Evolutionary conservation across 2,113 vertebrate genomes (phyloP).

Genomic region (Bos javanicus): DNA sequence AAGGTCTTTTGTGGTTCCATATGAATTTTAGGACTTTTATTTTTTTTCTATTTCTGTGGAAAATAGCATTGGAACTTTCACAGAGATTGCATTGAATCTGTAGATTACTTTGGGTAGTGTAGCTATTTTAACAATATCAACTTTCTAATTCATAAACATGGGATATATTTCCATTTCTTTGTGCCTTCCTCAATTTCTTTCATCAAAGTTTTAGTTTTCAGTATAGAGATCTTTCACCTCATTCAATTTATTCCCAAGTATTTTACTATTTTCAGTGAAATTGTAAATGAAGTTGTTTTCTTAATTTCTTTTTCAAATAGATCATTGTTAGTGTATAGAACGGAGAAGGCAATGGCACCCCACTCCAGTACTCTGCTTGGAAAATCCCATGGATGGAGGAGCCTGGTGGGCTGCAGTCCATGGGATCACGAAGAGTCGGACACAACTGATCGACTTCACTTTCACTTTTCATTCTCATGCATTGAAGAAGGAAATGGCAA

Average conservation of each 20-base stretch:
- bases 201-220: background rate
- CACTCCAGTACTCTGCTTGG: too few relatives aligned
- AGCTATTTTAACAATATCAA: background rate
- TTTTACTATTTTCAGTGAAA: background rate
- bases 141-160: background rate
- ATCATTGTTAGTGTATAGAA: background rate
- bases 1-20: background rate
- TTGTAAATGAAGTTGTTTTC: background rate
- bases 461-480: too few relatives aligned
- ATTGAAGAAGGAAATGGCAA: too few relatives aligned
- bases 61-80: background rate
- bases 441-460: too few relatives aligned
- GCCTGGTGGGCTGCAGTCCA: too few relatives aligned
- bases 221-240: background rate
- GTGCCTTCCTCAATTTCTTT: background rate
- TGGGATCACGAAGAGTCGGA: too few relatives aligned
- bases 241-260: background rate
- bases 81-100: background rate
- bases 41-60: background rate
- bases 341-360: too few relatives aligned
- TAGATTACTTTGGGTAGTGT: background rate
- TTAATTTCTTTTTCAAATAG: background rate
- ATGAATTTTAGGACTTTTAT: background rate
- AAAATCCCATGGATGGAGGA: too few relatives aligned
- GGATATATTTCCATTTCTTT: background rate